Evolutionary conservation across 2,888 invertebrate genomes (phyloP), one percentile per base, ranked within the genome.

Genomic region (Automeris io): DNA sequence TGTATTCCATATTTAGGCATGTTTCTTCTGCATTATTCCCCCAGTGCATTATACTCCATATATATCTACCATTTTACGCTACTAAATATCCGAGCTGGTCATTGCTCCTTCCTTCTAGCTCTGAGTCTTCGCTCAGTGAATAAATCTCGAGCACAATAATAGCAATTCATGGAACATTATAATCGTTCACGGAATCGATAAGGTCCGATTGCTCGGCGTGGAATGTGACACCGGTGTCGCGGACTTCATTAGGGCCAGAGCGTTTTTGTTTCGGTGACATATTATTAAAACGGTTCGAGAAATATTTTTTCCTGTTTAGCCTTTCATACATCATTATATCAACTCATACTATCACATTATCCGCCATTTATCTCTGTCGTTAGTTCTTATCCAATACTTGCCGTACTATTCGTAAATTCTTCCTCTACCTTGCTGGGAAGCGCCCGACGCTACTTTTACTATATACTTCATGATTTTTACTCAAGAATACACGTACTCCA

Each of bases 111-210:
- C n/a, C 6, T n/a, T 3, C 29, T 29, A 22, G 21, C 8, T 29
- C 6, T 16, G 18, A 22, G 18, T 29, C 35, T 40, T 38, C 40
- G 40, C 40, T 40, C 37, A 37, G 11, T 40, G 19, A n/a, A 37
- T 45, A 43, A 50, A 46, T 47, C 46, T 44, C 41, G 42, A 37
- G 45, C 18, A 25, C 8, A 42, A 45, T 35, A 45, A 45, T 42
- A 42, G 35, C 33, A 46, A 46, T 48, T 36, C 42, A 43, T 18
- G 38, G 38, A 39, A 40, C 43, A 34, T 42, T 50, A 45, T 43
- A 39, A 43, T 42, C 33, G 46, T 52, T 50, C 46, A 18, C 19
- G 19, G 48, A 41, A 48, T 48, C 44, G 46, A 52, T 52, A 48
- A 39, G 36, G 35, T 37, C 21, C 16, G 43, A 43, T 43, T 37